phyloP scores from a whole-genome alignment of 2,113 vertebrate genomes.

The Dromas ardeola region DNA sequence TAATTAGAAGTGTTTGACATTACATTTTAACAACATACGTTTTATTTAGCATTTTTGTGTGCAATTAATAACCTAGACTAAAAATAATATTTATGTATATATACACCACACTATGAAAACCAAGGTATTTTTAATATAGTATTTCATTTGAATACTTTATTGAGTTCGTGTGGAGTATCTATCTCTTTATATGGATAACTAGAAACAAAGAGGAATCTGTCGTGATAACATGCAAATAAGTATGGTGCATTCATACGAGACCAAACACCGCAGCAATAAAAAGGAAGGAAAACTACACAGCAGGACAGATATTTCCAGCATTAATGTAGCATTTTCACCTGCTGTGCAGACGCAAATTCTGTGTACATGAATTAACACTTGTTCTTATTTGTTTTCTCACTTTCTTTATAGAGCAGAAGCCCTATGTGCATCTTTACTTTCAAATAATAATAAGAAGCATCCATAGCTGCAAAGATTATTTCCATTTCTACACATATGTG shows the following conservation, averaged over 20 bases:
- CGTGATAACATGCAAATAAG: slow-evolving; percentile 49
- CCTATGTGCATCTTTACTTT: neutral
- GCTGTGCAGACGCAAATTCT: slow-evolving; percentile 27
- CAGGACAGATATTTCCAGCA: slow-evolving; percentile 43
- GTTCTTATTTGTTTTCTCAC: slow-evolving; percentile 66
- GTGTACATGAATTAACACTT: slow-evolving; percentile 55
- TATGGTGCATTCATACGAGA: slow-evolving; percentile 41
- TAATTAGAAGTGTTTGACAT: slow-evolving; percentile 8
- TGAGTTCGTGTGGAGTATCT: slow-evolving; percentile 1
- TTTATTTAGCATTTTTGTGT: slow-evolving; percentile 1
- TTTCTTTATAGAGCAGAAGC: slow-evolving; percentile 31
- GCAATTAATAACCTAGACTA: slow-evolving; percentile 28
- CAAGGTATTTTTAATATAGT: neutral
- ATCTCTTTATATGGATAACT: slow-evolving; percentile 14
- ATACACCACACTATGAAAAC: neutral
- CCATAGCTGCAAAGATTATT: slow-evolving; percentile 29
- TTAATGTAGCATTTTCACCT: slow-evolving; percentile 44
- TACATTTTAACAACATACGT: neutral
- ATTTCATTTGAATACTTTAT: slow-evolving; percentile 16
- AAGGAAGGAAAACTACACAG: slow-evolving; percentile 49
- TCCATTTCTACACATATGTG: neutral
- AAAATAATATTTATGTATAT: neutral
- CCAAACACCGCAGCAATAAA: slow-evolving; percentile 35
- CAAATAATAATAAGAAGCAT: slow-evolving; percentile 10
- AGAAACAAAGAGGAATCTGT: neutral